phyloP scores from a whole-genome alignment of 2,888 invertebrate species.

The Brachylomia viminalis region DNA sequence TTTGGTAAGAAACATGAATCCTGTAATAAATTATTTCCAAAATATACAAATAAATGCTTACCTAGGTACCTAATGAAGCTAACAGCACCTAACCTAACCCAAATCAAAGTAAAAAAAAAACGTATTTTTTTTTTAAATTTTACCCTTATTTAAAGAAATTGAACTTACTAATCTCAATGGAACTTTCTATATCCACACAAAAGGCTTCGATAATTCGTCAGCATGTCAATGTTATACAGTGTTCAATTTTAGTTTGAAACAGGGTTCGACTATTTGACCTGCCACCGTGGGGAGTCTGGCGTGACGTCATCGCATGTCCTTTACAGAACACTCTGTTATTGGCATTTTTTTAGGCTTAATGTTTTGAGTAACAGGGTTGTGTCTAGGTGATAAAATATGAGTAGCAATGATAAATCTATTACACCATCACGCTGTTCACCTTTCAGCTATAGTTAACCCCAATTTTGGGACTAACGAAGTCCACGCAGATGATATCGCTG shows the following conservation, averaged over 20 bases:
- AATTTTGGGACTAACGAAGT: not conserved
- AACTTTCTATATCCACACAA: not conserved
- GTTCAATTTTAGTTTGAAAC: constrained; percentile 32
- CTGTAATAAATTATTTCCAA: not conserved
- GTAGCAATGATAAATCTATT: not conserved
- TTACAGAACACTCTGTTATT: not conserved
- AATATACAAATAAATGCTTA: not conserved
- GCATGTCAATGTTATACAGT: constrained; percentile 5
- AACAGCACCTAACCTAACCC: not conserved
- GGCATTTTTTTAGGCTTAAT: not conserved
- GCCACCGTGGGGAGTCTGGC: not conserved
- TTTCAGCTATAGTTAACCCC: not conserved
- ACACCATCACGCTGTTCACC: not conserved
- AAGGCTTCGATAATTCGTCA: not conserved
- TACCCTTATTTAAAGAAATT: not conserved
- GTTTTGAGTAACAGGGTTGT: not conserved
- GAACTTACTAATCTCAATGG: not conserved
- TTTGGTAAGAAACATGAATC: not conserved
- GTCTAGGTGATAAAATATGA: not conserved
- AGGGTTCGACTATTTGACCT: not conserved
- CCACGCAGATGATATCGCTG: too few species aligned
- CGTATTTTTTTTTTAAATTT: not conserved
- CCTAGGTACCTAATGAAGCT: not conserved
- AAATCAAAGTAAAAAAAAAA: not conserved
- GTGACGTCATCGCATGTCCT: constrained; percentile 45